Evolutionary conservation across 2,888 invertebrate genomes (phyloP).

Genomic region (Erpobdella octoculata): DNA sequence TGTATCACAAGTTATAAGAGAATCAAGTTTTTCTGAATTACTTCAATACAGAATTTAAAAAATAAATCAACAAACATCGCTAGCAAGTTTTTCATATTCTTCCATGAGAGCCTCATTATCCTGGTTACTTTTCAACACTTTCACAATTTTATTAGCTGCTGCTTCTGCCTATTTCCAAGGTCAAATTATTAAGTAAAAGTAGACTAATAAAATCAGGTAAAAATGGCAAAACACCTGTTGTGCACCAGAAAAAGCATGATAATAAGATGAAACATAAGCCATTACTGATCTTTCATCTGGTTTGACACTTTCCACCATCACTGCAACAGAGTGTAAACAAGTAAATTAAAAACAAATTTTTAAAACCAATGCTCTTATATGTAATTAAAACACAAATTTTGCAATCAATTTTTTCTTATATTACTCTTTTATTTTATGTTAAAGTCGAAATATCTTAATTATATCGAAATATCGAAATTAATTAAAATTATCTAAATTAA

Average conservation of each 20-base stretch:
- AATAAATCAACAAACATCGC: constrained; percentile 65
- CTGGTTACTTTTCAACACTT: constrained; percentile 98
- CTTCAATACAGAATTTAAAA: neutral
- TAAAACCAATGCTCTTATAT: no score
- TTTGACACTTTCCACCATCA: constrained; percentile 98
- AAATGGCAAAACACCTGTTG: constrained; percentile 75
- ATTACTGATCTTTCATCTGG: constrained; percentile 99
- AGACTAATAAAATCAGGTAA: neutral
- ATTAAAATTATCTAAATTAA: no score
- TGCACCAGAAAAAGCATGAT: constrained; percentile 61
- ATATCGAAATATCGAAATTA: no score
- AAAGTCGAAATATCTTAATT: no score
- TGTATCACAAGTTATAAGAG: constrained; percentile 48
- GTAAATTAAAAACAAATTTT: no score
- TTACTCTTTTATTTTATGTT: no score
- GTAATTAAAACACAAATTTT: no score
- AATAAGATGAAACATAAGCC: constrained; percentile 93
- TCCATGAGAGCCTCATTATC: constrained; percentile 99
- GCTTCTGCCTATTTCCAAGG: constrained; percentile 72
- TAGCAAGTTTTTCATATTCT: constrained; percentile 97
- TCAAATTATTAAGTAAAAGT: neutral
- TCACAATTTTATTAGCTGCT: constrained; percentile 98
- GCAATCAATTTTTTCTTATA: no score
- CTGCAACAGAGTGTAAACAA: constrained; percentile 56
- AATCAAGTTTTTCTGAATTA: no score